phyloP scores from a whole-genome alignment of 2,888 invertebrate genomes.

The Idaea straminata region DNA sequence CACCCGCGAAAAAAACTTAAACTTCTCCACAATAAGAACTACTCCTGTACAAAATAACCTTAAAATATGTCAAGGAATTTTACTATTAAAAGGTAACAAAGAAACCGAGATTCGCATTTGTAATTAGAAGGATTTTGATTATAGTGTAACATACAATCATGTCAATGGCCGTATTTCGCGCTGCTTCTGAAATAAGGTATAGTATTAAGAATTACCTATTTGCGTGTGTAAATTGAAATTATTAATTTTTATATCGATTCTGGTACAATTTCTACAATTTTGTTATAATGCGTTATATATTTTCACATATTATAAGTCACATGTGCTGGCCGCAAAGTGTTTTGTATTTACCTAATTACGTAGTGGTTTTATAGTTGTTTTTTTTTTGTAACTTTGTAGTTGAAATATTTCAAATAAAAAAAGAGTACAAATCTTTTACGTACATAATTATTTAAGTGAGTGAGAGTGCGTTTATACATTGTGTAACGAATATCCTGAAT shows the following conservation, averaged over 20 bases:
- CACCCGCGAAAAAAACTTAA: too few relatives aligned
- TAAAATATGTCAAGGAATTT: too few relatives aligned
- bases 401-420: conserved; percentile 39
- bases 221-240: not conserved
- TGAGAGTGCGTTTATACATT: too few relatives aligned
- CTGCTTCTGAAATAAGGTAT: not conserved
- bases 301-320: not conserved
- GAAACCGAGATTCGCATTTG: not conserved
- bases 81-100: too few relatives aligned
- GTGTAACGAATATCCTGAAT: too few relatives aligned
- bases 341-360: conserved; percentile 38
- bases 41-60: too few relatives aligned
- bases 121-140: not conserved
- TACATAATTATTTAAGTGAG: conserved; percentile 11
- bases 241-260: not conserved
- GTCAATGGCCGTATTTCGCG: not conserved
- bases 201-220: not conserved
- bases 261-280: not conserved
- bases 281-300: not conserved
- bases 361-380: conserved; percentile 46
- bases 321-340: conserved; percentile 31
- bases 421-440: conserved; percentile 54
- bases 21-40: too few relatives aligned
- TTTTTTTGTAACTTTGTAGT: conserved; percentile 56
- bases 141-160: not conserved